A percentile compares a stretch with the other conserved stretches of the same genome.
phyloP scores from a whole-genome alignment of 1,140 invertebrate genomes.

The Amphibalanus amphitrite region DNA sequence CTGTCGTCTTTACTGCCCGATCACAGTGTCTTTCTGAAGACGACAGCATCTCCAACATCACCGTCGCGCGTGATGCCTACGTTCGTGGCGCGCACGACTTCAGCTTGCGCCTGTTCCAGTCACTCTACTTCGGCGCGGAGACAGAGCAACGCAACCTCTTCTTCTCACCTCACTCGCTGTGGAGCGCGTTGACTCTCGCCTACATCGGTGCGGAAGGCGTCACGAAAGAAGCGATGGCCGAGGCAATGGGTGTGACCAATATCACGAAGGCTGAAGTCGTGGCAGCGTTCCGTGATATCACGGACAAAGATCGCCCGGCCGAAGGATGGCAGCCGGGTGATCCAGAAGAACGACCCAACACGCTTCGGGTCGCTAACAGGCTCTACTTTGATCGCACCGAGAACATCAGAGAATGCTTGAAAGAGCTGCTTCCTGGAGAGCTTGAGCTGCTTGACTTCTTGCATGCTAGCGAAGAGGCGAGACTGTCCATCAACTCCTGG shows the following conservation, averaged over 20 bases:
- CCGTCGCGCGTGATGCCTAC: too few species aligned
- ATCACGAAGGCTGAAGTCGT: neutral
- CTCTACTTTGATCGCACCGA: neutral
- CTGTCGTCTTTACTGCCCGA: too few species aligned
- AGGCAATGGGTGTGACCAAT: neutral
- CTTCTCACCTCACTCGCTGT: conserved; percentile 73
- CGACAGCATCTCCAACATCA: too few species aligned
- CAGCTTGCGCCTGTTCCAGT: too few species aligned
- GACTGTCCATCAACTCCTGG: neutral
- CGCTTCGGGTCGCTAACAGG: neutral
- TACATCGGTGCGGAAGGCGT: conserved; percentile 53
- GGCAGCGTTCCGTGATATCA: neutral
- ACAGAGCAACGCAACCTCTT: conserved; percentile 49
- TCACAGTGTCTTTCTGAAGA: too few species aligned
- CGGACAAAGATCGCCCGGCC: too few species aligned
- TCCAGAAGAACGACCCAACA: neutral
- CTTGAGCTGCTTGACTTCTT: neutral
- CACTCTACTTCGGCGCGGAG: too few species aligned
- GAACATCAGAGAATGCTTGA: neutral
- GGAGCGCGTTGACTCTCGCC: conserved; percentile 55
- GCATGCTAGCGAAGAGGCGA: neutral
- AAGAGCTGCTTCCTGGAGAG: neutral
- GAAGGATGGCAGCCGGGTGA: too few species aligned
- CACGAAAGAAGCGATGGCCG: conserved; percentile 27
- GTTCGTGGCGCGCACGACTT: too few species aligned